phyloP scores from a whole-genome alignment of 2,888 invertebrate species.

The Blera fallax region DNA sequence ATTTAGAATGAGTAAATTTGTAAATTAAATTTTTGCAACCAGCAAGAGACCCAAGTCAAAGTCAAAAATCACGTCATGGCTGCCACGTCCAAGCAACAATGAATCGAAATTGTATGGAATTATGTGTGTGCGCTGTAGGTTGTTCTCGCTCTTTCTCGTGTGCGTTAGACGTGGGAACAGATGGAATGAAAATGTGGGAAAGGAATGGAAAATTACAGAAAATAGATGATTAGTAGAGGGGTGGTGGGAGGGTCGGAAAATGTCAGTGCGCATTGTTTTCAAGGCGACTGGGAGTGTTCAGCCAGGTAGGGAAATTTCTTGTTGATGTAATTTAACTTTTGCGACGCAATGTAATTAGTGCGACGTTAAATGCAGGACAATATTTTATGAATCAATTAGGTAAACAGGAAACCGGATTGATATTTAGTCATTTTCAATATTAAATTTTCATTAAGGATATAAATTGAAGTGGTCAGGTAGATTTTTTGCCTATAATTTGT shows the following conservation, averaged over 20 bases:
- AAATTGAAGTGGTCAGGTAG: no score
- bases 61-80: conserved; percentile 82
- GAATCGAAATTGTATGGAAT: conserved; percentile 77
- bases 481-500: no score
- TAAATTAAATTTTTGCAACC: conserved; percentile 70
- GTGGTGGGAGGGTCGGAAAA: conserved; percentile 39
- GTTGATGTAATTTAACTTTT: no score
- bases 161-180: conserved; percentile 1
- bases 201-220: conserved; percentile 46
- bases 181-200: conserved; percentile 39
- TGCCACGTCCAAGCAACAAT: conserved; percentile 82
- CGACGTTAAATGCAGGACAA: no score
- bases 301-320: conserved; percentile 4
- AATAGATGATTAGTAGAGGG: not conserved
- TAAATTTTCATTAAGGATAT: no score
- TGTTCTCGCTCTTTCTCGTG: conserved; percentile 41
- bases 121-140: conserved; percentile 32
- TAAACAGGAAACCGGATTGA: no score
- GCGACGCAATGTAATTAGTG: no score
- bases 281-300: conserved; percentile 62
- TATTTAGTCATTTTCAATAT: no score
- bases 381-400: no score
- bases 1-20: conserved; percentile 70
- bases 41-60: conserved; percentile 76
- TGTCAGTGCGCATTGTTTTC: conserved; percentile 73